Percentiles rank a stretch among this genome's conserved stretches.
These are phyloP conservation scores for Sminthurinus signatus DNA, from an alignment of 1,140 invertebrate genomes.

Conservation along the genomic window DNA sequence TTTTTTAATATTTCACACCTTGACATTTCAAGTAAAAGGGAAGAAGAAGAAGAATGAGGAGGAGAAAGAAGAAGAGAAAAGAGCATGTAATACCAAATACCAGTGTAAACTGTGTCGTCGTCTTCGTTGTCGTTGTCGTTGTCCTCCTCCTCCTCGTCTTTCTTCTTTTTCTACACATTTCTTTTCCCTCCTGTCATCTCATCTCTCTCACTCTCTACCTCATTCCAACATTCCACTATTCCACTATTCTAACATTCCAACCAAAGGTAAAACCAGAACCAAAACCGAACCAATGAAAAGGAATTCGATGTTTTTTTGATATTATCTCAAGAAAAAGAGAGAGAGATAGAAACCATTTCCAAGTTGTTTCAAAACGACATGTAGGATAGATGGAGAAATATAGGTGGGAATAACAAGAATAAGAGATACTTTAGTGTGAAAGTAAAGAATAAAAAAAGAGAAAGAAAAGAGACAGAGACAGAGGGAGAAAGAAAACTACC, in stretches of 20 bases:
- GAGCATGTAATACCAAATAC: too few species aligned
- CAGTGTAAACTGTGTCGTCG: background rate
- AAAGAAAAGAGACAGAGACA: background rate
- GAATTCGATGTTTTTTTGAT: too few species aligned
- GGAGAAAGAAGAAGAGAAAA: too few species aligned
- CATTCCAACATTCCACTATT: background rate
- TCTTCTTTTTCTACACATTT: constrained; percentile 9
- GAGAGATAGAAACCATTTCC: background rate
- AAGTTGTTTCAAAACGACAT: background rate
- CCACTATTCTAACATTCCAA: background rate
- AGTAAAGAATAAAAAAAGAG: background rate
- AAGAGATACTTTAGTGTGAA: background rate
- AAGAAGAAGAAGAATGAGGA: background rate
- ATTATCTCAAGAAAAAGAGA: too few species aligned
- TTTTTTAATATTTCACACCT: constrained; percentile 34
- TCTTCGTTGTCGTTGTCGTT: constrained; percentile 12
- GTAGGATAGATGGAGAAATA: background rate
- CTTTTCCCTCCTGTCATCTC: constrained; percentile 6
- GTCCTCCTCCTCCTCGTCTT: constrained; percentile 15
- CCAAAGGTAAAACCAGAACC: too few species aligned
- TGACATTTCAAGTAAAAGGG: constrained; percentile 12
- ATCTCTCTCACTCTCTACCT: background rate
- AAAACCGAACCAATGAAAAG: too few species aligned
- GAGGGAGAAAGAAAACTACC: background rate
- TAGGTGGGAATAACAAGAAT: background rate